Conservation (phyloP, 2,113 vertebrate genomes). For the Ivindomyrus marchei region DNA sequence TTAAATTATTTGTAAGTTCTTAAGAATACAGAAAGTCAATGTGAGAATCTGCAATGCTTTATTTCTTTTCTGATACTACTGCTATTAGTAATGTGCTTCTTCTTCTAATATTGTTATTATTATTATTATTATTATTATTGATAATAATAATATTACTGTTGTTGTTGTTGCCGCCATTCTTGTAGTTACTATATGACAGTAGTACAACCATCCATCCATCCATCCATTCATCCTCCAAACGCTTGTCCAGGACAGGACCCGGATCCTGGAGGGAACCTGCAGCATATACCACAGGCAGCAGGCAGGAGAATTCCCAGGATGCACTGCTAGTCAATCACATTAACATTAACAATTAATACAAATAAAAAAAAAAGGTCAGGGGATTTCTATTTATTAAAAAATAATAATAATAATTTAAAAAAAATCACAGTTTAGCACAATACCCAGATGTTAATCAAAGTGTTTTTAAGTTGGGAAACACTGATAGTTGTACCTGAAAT, state of each 20-base stretch:
- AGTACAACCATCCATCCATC: too few species aligned
- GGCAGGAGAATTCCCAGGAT: background rate
- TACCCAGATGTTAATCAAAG: background rate
- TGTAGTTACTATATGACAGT: background rate
- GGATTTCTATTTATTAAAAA: background rate
- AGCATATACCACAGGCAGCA: background rate
- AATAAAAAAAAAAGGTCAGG: background rate
- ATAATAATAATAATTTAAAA: background rate
- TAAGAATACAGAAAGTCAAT: background rate
- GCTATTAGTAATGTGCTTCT: background rate
- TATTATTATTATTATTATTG: background rate
- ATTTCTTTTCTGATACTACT: background rate
- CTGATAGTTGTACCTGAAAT: background rate
- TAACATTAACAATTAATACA: background rate
- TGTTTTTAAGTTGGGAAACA: background rate
- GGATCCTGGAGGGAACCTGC: background rate
- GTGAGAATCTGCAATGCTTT: background rate
- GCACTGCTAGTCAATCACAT: background rate
- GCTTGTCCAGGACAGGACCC: background rate
- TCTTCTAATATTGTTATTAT: too few species aligned
- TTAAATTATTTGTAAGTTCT: background rate
- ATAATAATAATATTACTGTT: too few species aligned
- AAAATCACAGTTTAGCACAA: background rate
- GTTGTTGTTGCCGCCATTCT: background rate
- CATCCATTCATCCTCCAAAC: background rate